A percentile compares a stretch with the other conserved stretches of the same genome.
These are phyloP conservation scores for Mycetomoellerius zeteki DNA, from an alignment of 1,140 invertebrate genomes.

Conservation along the genomic window DNA sequence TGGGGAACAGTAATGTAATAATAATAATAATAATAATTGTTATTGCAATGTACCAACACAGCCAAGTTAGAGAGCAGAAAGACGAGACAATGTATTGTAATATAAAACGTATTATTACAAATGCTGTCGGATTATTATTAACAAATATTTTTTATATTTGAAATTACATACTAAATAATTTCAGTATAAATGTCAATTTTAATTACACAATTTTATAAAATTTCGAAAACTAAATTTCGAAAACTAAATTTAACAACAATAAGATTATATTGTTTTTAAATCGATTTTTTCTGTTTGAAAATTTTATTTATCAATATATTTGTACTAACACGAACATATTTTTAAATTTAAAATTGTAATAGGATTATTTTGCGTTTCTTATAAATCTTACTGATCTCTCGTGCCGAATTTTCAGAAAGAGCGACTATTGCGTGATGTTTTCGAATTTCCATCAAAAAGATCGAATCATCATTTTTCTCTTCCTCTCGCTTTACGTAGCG, in stretches of 20 bases:
- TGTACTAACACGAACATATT: background rate
- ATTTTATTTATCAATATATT: background rate
- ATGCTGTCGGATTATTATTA: background rate
- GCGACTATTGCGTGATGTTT: slow-evolving; percentile 45
- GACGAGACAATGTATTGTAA: background rate
- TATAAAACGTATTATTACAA: background rate
- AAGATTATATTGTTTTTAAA: background rate
- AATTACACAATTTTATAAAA: background rate
- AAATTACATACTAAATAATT: background rate
- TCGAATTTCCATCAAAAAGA: slow-evolving; percentile 75
- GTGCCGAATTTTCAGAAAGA: slow-evolving; percentile 47
- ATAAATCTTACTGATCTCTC: slow-evolving; percentile 65
- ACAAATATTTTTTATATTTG: background rate
- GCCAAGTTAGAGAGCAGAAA: background rate
- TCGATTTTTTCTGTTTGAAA: background rate
- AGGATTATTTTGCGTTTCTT: background rate
- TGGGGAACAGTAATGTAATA: background rate
- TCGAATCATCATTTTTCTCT: slow-evolving; percentile 62
- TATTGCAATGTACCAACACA: no score
- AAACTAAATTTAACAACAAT: background rate
- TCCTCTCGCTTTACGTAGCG: slow-evolving; percentile 42
- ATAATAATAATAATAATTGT: no score
- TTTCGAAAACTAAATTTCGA: no score
- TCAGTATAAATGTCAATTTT: background rate
- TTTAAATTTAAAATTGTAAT: background rate